Evolutionary conservation across 92 coral and sea anemone genomes (phyloP).

Genomic region (Bergia sp.): DNA sequence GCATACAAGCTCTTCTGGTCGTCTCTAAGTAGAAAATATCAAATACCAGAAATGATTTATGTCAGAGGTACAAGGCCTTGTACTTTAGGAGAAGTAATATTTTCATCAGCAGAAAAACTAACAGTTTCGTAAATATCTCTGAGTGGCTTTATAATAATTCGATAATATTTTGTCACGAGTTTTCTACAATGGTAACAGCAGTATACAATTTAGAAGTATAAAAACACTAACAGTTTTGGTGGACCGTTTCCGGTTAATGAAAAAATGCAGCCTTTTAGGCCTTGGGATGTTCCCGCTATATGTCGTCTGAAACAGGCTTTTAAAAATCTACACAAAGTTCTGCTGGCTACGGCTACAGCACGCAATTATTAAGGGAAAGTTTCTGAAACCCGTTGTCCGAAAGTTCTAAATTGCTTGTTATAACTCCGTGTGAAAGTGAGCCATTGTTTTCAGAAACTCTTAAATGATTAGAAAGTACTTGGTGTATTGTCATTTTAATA

Average conservation of each 20-base stretch:
- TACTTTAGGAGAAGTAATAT: too few relatives aligned
- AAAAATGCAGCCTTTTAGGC: conserved; percentile 18
- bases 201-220: too few relatives aligned
- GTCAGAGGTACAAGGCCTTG: too few relatives aligned
- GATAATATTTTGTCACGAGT: too few relatives aligned
- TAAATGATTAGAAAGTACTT: conserved; percentile 14
- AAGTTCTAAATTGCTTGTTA: conserved; percentile 21
- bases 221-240: neutral
- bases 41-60: too few relatives aligned
- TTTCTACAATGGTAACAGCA: too few relatives aligned
- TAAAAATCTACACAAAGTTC: conserved; percentile 15
- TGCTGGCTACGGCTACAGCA: conserved; percentile 2
- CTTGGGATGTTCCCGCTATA: conserved; percentile 11
- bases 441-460: conserved; percentile 23
- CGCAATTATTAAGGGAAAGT: neutral
- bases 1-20: too few relatives aligned
- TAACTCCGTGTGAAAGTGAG: conserved; percentile 7
- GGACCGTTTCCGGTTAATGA: neutral
- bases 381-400: conserved; percentile 12
- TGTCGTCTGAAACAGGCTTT: conserved; percentile 15
- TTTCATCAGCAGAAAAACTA: too few relatives aligned
- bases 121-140: too few relatives aligned
- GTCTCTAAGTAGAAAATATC: too few relatives aligned
- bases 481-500: conserved; percentile 25
- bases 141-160: too few relatives aligned